Percentiles rank a stretch among this genome's conserved stretches.
phyloP scores from a whole-genome alignment of 1,140 invertebrate genomes.

The Drosophila virilis region DNA sequence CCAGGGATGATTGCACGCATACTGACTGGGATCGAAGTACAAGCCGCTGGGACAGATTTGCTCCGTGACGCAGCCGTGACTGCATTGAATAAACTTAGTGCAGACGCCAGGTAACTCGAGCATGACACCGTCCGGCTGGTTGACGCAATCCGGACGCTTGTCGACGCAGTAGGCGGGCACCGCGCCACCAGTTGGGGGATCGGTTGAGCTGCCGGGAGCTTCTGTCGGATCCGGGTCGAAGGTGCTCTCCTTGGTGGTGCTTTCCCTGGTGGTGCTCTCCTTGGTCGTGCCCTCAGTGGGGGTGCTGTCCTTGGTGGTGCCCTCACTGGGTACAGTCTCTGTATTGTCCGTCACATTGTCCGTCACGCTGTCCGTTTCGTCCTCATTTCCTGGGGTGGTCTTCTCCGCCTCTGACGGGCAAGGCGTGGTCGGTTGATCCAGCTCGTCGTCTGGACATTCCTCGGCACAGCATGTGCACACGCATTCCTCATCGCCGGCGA shows the following conservation, averaged over 20 bases:
- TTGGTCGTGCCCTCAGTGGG: neutral
- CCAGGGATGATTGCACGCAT: conserved; percentile 34
- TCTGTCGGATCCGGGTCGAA: neutral
- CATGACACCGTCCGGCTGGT: conserved; percentile 5
- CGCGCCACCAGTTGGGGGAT: neutral
- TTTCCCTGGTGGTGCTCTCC: neutral
- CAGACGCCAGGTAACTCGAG: conserved; percentile 44
- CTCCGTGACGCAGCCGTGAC: conserved; percentile 45
- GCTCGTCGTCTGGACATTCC: conserved; percentile 33
- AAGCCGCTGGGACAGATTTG: conserved; percentile 50
- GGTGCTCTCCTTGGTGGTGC: neutral
- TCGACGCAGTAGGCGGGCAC: conserved; percentile 49
- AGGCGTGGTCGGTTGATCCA: conserved; percentile 6
- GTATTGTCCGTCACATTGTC: neutral
- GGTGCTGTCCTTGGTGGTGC: neutral
- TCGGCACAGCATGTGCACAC: conserved; percentile 59
- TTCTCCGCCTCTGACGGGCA: conserved; percentile 6
- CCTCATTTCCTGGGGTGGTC: conserved; percentile 2
- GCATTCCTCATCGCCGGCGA: conserved; percentile 35
- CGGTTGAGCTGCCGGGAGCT: neutral
- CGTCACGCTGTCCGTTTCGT: neutral
- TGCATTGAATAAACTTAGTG: conserved; percentile 53
- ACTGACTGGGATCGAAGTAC: conserved; percentile 29
- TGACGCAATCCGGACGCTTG: conserved; percentile 19
- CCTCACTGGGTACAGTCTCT: neutral